phyloP scores from a whole-genome alignment of 2,888 invertebrate genomes.

The Microctonus hyperodae region DNA sequence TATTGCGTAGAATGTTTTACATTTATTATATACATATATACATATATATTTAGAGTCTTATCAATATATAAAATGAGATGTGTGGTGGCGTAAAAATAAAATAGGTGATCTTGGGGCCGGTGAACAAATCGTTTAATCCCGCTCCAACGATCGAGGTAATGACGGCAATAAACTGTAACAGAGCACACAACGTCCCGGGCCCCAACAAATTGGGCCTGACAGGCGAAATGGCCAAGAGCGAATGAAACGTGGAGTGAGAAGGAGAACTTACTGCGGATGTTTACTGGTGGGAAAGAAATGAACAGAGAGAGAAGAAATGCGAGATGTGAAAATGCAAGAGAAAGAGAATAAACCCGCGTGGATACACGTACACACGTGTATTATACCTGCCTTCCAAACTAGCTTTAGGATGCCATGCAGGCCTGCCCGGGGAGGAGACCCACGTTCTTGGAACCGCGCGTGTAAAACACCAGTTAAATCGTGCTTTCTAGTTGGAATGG shows the following conservation, averaged over 20 bases:
- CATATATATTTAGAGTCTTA: neutral
- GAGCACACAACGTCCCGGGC: conserved; percentile 49
- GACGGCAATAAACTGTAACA: conserved; percentile 60
- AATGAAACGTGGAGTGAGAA: conserved; percentile 17
- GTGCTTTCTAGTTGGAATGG: conserved; percentile 58
- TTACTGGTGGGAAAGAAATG: neutral
- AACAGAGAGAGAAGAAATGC: neutral
- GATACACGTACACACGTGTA: conserved; percentile 38
- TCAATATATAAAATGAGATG: conserved; percentile 7
- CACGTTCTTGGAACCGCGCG: conserved; percentile 58
- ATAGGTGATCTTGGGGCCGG: conserved; percentile 27
- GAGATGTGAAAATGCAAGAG: conserved; percentile 11
- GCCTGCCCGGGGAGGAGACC: conserved; percentile 44
- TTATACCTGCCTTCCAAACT: conserved; percentile 37
- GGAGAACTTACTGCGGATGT: neutral
- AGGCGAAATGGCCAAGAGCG: conserved; percentile 54
- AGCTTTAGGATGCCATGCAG: conserved; percentile 34
- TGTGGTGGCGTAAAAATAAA: conserved; percentile 27
- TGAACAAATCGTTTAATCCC: conserved; percentile 61
- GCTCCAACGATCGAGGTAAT: conserved; percentile 59
- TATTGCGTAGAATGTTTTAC: neutral
- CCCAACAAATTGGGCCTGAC: conserved; percentile 61
- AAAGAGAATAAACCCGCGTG: conserved; percentile 23
- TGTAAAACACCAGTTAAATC: conserved; percentile 60
- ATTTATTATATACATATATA: neutral